A percentile compares a stretch with the other conserved stretches of the same genome.
Evolutionary conservation across 2,113 vertebrate genomes (phyloP).

Genomic region (Ondatra zibethicus): DNA sequence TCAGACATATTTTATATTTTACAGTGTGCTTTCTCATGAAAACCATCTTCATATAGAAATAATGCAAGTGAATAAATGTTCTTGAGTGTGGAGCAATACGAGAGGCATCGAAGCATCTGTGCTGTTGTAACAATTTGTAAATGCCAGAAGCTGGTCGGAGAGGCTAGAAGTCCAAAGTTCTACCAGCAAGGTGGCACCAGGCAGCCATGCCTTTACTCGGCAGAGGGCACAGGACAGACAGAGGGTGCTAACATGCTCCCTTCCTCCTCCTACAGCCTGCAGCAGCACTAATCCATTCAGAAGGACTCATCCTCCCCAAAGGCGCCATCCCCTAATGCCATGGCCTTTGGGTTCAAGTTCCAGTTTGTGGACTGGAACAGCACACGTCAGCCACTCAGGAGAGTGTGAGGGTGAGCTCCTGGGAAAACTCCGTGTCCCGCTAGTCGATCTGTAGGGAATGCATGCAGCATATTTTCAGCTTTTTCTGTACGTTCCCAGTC

Average conservation of each 20-base stretch:
- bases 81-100: not conserved
- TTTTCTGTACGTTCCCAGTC: not conserved
- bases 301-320: not conserved
- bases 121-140: not conserved
- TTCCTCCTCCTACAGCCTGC: too few species aligned
- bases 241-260: too few species aligned
- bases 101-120: not conserved
- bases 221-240: fast-evolving
- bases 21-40: not conserved
- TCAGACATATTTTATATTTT: not conserved
- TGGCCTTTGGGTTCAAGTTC: not conserved
- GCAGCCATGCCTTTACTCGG: not conserved
- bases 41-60: not conserved
- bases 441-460: not conserved
- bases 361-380: not conserved
- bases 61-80: not conserved
- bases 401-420: not conserved
- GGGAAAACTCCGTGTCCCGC: not conserved
- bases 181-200: not conserved
- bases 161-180: not conserved
- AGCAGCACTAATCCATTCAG: too few species aligned
- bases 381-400: not conserved
- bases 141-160: too few species aligned
- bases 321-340: not conserved
- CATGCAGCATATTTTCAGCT: not conserved